Base-by-base conservation (phyloP, 2,113 vertebrate genomes). In the Limnothrissa miodon region DNA sequence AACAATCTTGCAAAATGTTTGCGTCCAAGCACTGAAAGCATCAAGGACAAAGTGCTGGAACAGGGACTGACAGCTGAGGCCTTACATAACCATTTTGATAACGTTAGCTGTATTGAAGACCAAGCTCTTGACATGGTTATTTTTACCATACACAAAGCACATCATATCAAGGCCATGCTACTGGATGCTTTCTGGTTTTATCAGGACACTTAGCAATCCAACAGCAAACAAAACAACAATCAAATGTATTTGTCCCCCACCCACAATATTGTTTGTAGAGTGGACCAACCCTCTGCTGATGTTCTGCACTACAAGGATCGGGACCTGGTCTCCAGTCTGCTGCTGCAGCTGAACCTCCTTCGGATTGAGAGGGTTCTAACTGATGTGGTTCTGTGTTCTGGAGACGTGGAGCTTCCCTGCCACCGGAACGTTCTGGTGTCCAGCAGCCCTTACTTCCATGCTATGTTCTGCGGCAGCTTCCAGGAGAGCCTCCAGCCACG, bases 401-500 rank as follows among this genome's bases (percentile, higher is more conserved):
- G 92, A 0, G 85, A 90, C 87, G 87, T 82, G 4, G 96, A 97
- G 91, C 93, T 97, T 66, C 95, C 96, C 78, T 99, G 97, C 84
- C 98, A 99, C 83, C 92, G 96, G 33, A 98, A 94, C 0, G 95
- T 99, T 70, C 92, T 99, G 91, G 97, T 95, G 78, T 96, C 97
- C 88, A 98, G 98, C 91, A 99, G 98, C 81, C 96, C 96, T 0
- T 99, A 99, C 90, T 99, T 99, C 92, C 93, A 91, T 86, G 98
- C 98, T 8, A 99, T 99, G 98, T 99, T 99, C 93, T 98, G 98
- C 89, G 94, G 91, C 83, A 91, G 95, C 91, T 99, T 99, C 89
- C 91, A 89, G 84, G 98, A 99, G 88, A 96, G 89, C 42, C 84
- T 33, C 1, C 95, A 97, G 88, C 81, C 92, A 86, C 96, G 89